phyloP scores from a whole-genome alignment of 2,888 invertebrate genomes.

The Phytoseiulus persimilis region DNA sequence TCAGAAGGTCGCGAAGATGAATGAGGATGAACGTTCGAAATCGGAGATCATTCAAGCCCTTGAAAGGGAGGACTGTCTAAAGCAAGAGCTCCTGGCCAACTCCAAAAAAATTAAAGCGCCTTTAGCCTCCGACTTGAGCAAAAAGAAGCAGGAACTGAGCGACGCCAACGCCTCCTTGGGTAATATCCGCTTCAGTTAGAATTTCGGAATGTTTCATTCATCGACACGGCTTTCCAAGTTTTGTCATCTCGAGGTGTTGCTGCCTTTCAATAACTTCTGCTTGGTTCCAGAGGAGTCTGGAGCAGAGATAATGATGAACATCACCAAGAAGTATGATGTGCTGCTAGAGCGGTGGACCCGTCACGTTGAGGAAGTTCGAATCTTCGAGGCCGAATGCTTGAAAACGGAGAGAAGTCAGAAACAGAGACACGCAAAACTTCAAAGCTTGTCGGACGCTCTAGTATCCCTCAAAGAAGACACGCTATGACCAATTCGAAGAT shows the following conservation, averaged over 20 bases:
- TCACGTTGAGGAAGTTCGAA: background rate
- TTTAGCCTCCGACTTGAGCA: background rate
- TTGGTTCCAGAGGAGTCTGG: background rate
- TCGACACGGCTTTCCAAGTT: background rate
- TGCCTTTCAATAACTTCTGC: background rate
- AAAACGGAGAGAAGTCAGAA: background rate
- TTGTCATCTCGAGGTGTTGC: background rate
- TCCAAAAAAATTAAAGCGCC: background rate
- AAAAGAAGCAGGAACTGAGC: background rate
- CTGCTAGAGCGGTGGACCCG: background rate
- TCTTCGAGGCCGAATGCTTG: background rate
- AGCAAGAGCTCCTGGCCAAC: background rate
- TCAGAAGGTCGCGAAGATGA: background rate
- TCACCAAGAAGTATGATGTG: background rate
- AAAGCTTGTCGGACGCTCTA: background rate
- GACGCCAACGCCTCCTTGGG: background rate
- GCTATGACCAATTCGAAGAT: background rate
- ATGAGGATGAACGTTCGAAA: background rate
- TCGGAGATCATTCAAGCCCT: background rate
- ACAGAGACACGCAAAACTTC: background rate
- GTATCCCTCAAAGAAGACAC: background rate
- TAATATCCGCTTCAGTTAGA: too few species aligned
- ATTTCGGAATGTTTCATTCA: background rate
- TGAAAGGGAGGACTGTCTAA: background rate
- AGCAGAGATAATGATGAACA: background rate